Evolutionary conservation across 2,113 vertebrate species (phyloP).

Genomic region (Seriola dumerili): DNA sequence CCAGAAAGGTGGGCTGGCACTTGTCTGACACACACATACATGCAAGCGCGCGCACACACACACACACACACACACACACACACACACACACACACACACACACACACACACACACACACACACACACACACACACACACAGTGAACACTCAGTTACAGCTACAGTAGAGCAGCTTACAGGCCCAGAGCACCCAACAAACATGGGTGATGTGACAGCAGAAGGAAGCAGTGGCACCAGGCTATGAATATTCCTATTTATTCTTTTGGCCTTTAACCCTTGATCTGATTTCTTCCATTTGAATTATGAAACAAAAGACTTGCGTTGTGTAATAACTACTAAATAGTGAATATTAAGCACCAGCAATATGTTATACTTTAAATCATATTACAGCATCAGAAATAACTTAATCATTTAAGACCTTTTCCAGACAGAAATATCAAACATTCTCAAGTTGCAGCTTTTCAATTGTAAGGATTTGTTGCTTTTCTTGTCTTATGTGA

Average conservation of each 20-base stretch:
- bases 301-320: background rate
- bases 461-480: background rate
- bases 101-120: too few relatives aligned
- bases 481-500: background rate
- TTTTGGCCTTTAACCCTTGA: slow-evolving; percentile 5
- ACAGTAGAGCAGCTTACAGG: slow-evolving; percentile 25
- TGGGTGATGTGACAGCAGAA: slow-evolving; percentile 17
- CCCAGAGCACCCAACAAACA: slow-evolving; percentile 23
- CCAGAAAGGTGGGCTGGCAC: slow-evolving; percentile 55
- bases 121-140: slow-evolving; percentile 34
- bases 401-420: background rate
- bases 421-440: background rate
- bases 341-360: background rate
- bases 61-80: background rate
- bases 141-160: background rate
- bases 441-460: background rate
- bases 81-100: slow-evolving; percentile 17
- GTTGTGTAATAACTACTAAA: background rate
- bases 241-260: background rate
- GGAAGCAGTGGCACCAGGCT: slow-evolving; percentile 2
- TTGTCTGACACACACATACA: slow-evolving; percentile 10
- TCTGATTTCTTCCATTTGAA: background rate
- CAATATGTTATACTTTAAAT: background rate
- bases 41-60: too few relatives aligned
- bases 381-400: background rate